Conservation (phyloP, 2,888 invertebrate species). For the Catocala nupta region DNA sequence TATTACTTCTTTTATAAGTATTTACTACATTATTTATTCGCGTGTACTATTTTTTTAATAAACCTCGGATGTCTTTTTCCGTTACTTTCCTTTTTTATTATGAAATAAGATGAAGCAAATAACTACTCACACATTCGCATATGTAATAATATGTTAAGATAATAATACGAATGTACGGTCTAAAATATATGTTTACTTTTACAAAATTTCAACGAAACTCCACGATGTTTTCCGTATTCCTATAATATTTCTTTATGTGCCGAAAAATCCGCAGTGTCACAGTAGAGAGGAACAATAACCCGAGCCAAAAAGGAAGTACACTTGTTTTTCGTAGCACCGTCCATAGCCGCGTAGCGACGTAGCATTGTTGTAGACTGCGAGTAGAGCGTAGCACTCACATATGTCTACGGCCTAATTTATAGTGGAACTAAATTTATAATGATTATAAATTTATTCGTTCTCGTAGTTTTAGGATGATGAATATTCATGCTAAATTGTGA, state of each 20-base stretch:
- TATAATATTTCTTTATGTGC: slow-evolving; percentile 17
- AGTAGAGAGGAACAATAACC: slow-evolving; percentile 37
- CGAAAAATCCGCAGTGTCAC: slow-evolving; percentile 28
- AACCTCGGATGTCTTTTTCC: too few relatives aligned
- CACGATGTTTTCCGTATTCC: slow-evolving; percentile 3
- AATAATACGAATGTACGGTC: too few relatives aligned
- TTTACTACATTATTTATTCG: too few relatives aligned
- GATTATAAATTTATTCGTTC: neutral
- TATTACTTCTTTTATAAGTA: too few relatives aligned
- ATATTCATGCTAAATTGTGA: too few relatives aligned
- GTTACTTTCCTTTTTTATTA: too few relatives aligned
- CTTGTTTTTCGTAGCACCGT: slow-evolving; percentile 54
- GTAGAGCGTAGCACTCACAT: slow-evolving; percentile 47
- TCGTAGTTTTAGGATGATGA: neutral
- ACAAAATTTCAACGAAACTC: slow-evolving; percentile 3
- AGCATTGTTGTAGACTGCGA: slow-evolving; percentile 51
- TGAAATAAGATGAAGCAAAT: too few relatives aligned
- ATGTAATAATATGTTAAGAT: too few relatives aligned
- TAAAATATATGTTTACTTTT: neutral
- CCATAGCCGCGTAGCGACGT: slow-evolving; percentile 42
- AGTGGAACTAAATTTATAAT: neutral
- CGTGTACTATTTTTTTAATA: too few relatives aligned
- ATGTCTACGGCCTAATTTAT: slow-evolving; percentile 30
- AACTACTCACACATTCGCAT: too few relatives aligned
- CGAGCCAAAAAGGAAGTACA: slow-evolving; percentile 50